Evolutionary conservation across 2,888 invertebrate genomes (phyloP).

Genomic region (Pyrocoelia pectoralis): DNA sequence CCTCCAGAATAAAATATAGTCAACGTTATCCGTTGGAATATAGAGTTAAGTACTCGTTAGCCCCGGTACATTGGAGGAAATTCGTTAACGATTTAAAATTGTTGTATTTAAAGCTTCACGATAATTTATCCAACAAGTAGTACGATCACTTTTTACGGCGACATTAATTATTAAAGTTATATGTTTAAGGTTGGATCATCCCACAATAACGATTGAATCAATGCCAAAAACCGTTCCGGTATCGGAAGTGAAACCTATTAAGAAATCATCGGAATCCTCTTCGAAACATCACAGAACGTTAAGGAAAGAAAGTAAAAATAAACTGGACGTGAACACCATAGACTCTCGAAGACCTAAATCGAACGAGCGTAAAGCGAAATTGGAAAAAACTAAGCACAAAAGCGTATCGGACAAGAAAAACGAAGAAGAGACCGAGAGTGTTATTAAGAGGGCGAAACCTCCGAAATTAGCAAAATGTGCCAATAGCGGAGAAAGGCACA

Average conservation of each 20-base stretch:
- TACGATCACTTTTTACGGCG: neutral
- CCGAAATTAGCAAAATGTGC: conserved; percentile 25
- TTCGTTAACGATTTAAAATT: conserved; percentile 51
- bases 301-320: conserved; percentile 32
- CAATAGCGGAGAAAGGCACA: neutral
- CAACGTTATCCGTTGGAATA: conserved; percentile 58
- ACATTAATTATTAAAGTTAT: neutral
- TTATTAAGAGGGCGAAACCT: conserved; percentile 8
- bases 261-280: conserved; percentile 47
- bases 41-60: conserved; percentile 52
- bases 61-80: conserved; percentile 52
- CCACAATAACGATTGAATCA: conserved; percentile 58
- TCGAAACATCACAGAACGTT: conserved; percentile 21
- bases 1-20: conserved; percentile 63
- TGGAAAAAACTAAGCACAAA: conserved; percentile 21
- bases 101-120: conserved; percentile 52
- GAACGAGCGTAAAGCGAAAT: conserved; percentile 22
- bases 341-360: conserved; percentile 33
- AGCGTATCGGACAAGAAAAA: neutral
- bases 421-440: neutral
- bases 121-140: conserved; percentile 48
- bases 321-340: conserved; percentile 27
- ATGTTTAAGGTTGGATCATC: conserved; percentile 38
- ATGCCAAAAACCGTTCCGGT: conserved; percentile 48
- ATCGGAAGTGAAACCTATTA: conserved; percentile 52